phyloP scores from a whole-genome alignment of 2,113 vertebrate species.

The Neolamprologus toae region DNA sequence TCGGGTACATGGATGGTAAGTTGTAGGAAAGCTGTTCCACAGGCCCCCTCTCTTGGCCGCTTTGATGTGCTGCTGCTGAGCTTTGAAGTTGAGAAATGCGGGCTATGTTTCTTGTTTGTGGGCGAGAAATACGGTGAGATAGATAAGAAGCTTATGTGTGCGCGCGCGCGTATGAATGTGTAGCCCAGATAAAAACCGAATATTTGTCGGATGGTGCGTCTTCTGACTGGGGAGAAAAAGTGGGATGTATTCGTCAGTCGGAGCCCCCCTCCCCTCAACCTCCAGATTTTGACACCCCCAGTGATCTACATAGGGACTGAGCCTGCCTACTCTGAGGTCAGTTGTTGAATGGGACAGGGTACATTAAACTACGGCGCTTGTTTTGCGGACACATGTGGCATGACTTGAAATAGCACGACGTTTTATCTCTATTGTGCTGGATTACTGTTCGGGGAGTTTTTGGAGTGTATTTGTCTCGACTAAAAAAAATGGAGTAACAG shows the following conservation, averaged over 20 bases:
- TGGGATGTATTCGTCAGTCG: constrained; percentile 56
- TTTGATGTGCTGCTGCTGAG: constrained; percentile 77
- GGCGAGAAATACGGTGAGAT: constrained; percentile 67
- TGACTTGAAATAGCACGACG: neutral
- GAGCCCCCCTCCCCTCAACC: constrained; percentile 21
- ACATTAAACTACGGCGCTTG: constrained; percentile 23
- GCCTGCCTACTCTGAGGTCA: constrained; percentile 67
- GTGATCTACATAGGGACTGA: constrained; percentile 65
- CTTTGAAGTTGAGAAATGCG: constrained; percentile 79
- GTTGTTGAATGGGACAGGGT: constrained; percentile 67
- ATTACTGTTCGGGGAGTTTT: constrained; percentile 40
- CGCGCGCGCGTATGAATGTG: neutral
- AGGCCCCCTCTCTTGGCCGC: constrained; percentile 62
- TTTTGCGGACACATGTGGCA: constrained; percentile 46
- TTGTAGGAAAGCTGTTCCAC: constrained; percentile 65
- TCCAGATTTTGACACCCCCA: constrained; percentile 59
- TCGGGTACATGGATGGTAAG: constrained; percentile 75
- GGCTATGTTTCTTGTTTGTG: constrained; percentile 67
- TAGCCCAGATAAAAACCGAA: constrained; percentile 40
- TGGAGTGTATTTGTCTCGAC: neutral
- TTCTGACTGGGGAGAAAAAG: constrained; percentile 44
- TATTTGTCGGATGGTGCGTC: constrained; percentile 44
- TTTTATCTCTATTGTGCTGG: constrained; percentile 3
- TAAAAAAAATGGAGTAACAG: constrained; percentile 30
- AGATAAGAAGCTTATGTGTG: constrained; percentile 64